A percentile compares a stretch with the other conserved stretches of the same genome.
These are phyloP conservation scores for Drosophila anceps DNA, from an alignment of 2,888 invertebrate genomes.

Conservation along the genomic window DNA sequence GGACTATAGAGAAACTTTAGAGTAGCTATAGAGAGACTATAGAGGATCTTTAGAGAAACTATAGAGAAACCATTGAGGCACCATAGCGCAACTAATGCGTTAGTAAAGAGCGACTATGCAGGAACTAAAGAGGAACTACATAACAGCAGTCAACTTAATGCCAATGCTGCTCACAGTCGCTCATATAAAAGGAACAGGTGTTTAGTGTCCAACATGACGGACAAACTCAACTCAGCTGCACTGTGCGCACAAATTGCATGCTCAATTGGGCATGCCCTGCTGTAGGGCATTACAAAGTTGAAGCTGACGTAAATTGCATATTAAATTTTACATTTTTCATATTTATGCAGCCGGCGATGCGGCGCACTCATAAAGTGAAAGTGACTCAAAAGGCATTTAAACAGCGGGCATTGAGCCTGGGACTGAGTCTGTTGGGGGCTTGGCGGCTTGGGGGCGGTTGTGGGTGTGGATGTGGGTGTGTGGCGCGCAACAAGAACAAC, in stretches of 20 bases:
- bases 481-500: constrained; percentile 56
- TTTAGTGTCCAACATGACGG: background rate
- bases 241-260: background rate
- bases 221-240: background rate
- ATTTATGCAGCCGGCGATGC: constrained; percentile 71
- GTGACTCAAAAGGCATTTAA: constrained; percentile 67
- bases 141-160: background rate
- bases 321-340: constrained; percentile 82
- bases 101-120: background rate
- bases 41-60: background rate
- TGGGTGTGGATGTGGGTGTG: background rate
- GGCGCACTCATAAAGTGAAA: constrained; percentile 74
- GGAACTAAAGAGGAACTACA: background rate
- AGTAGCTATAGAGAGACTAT: background rate
- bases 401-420: background rate
- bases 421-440: background rate
- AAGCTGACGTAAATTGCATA: constrained; percentile 77
- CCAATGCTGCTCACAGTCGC: background rate
- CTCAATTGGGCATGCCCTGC: background rate
- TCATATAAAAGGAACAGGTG: background rate
- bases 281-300: constrained; percentile 37
- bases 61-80: background rate
- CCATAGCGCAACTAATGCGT: background rate
- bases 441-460: no score
- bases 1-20: background rate